Evolutionary conservation across 2,888 invertebrate genomes (phyloP).

Genomic region (Drosophila multiciliata): DNA sequence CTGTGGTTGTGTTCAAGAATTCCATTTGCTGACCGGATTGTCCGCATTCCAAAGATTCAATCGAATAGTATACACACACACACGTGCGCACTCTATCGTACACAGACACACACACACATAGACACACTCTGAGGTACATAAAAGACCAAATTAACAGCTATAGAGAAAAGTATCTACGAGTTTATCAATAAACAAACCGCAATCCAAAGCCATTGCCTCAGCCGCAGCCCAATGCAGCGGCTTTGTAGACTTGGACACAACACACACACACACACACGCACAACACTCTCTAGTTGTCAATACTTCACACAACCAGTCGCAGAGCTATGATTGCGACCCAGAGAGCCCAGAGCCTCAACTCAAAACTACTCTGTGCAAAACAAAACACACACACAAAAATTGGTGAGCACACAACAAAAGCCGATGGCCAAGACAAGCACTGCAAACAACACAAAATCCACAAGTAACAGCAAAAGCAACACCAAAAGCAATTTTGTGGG

Average conservation of each 20-base stretch:
- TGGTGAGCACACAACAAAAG: constrained; percentile 32
- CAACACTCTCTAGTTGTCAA: constrained; percentile 40
- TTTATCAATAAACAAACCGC: constrained; percentile 78
- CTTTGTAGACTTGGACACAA: constrained; percentile 41
- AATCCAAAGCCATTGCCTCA: constrained; percentile 50
- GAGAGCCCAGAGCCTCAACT: constrained; percentile 56
- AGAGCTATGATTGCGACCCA: constrained; percentile 30
- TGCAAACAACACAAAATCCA: constrained; percentile 63
- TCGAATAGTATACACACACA: constrained; percentile 66
- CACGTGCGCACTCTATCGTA: constrained; percentile 25
- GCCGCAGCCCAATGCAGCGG: constrained; percentile 57
- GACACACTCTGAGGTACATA: constrained; percentile 50
- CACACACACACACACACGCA: constrained; percentile 15
- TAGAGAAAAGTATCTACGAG: constrained; percentile 68
- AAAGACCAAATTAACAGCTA: constrained; percentile 81
- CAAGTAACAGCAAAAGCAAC: constrained; percentile 28
- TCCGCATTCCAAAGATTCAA: constrained; percentile 82
- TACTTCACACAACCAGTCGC: constrained; percentile 58
- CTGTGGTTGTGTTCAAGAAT: constrained; percentile 74
- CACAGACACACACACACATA: constrained; percentile 21
- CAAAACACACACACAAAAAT: constrained; percentile 2
- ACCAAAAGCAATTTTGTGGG: constrained; percentile 37
- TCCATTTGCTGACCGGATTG: constrained; percentile 82
- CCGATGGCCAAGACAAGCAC: constrained; percentile 38
- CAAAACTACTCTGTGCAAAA: constrained; percentile 42